Percentiles rank a stretch among this genome's conserved stretches.
phyloP scores from a whole-genome alignment of 2,888 invertebrate genomes.

The Hoplodrina blanda region DNA sequence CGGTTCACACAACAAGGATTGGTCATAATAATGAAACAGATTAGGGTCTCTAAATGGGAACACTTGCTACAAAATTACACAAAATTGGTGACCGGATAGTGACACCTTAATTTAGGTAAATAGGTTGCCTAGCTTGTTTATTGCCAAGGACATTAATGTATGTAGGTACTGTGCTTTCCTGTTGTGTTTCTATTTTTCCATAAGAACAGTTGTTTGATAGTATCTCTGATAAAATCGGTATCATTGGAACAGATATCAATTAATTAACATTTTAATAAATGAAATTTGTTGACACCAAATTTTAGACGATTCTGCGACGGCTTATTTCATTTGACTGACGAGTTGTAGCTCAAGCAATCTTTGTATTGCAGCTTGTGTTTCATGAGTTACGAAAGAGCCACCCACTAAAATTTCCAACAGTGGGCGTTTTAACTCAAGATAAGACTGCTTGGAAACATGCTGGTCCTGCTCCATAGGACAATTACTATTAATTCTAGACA shows the following conservation, averaged over 20 bases:
- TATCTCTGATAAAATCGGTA: too few relatives aligned
- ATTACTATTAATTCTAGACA: too few relatives aligned
- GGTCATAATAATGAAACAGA: slow-evolving; percentile 44
- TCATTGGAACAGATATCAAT: too few relatives aligned
- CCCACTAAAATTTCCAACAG: neutral
- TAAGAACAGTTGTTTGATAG: too few relatives aligned
- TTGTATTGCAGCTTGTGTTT: neutral
- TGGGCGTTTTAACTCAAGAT: too few relatives aligned
- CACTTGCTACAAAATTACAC: slow-evolving; percentile 45
- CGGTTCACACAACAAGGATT: slow-evolving; percentile 49
- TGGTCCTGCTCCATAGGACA: too few relatives aligned
- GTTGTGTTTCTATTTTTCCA: neutral
- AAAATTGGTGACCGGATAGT: slow-evolving; percentile 58
- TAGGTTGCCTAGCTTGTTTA: slow-evolving; percentile 30
- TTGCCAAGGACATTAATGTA: slow-evolving; percentile 12
- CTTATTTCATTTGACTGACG: neutral
- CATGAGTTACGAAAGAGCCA: slow-evolving; percentile 2
- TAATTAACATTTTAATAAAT: too few relatives aligned
- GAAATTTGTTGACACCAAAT: too few relatives aligned
- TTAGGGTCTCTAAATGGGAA: slow-evolving; percentile 44
- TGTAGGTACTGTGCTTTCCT: slow-evolving; percentile 3
- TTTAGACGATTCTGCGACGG: neutral
- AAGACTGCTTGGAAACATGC: too few relatives aligned
- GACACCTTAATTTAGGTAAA: slow-evolving; percentile 52
- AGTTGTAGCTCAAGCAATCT: neutral